Conservation (phyloP, 2,113 vertebrate species). For the Oxyura jamaicensis region DNA sequence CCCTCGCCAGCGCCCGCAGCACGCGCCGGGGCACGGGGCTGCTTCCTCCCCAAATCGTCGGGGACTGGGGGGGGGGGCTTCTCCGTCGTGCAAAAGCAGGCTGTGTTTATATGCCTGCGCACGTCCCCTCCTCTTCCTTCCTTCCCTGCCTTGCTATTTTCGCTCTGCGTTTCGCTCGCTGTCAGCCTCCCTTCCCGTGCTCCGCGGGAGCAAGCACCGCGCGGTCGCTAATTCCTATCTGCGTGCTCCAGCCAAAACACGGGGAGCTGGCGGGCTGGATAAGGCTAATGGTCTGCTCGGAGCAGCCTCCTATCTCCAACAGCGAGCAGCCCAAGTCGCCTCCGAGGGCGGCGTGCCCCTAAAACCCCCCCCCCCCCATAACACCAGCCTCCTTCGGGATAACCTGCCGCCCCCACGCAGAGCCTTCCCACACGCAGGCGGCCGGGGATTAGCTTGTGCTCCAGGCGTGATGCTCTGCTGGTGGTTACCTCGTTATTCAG, state of each 20-base stretch:
- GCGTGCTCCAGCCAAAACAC: conserved; percentile 10
- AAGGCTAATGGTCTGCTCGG: background rate
- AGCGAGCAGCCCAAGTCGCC: background rate
- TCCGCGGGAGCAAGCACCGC: conserved; percentile 28
- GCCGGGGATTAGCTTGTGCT: background rate
- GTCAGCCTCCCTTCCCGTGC: conserved; percentile 15
- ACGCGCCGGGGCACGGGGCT: background rate
- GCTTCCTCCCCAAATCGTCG: background rate
- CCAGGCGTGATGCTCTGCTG: background rate
- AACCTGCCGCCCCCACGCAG: background rate
- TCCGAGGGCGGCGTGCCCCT: background rate
- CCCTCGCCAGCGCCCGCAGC: background rate
- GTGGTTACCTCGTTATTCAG: background rate
- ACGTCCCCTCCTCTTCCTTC: conserved; percentile 54
- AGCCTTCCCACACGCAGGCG: background rate
- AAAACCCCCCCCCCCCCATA: background rate
- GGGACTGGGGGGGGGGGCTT: background rate
- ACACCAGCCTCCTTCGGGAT: background rate
- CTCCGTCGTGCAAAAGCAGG: background rate
- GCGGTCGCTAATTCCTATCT: background rate
- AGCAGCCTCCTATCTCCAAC: background rate
- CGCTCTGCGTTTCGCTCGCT: background rate
- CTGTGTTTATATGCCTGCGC: background rate
- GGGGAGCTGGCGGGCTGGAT: background rate
- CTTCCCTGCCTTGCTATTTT: conserved; percentile 16